A percentile compares a stretch with the other conserved stretches of the same genome.
phyloP scores from a whole-genome alignment of 1,140 invertebrate genomes.

The Ips nitidus region DNA sequence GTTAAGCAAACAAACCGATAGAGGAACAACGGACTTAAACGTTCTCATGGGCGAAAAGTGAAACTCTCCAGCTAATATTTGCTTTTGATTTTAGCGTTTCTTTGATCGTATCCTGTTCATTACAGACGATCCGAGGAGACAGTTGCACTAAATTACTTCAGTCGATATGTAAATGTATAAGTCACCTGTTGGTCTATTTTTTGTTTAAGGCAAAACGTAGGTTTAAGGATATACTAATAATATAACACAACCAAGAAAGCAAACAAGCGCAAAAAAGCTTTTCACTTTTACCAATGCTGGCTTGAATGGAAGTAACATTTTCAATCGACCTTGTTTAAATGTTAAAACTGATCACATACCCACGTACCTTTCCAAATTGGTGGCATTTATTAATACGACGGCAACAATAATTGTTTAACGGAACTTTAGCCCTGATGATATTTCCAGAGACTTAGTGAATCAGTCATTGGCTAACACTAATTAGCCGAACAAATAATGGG shows the following conservation, averaged over 20 bases:
- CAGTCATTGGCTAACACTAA: too few species aligned
- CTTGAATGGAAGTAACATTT: constrained; percentile 7
- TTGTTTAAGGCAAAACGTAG: too few species aligned
- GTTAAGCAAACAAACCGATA: constrained; percentile 3
- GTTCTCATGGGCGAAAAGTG: constrained; percentile 18
- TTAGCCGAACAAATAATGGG: too few species aligned
- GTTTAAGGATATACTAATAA: too few species aligned
- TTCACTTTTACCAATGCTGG: background rate
- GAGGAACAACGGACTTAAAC: constrained; percentile 4
- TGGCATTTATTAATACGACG: background rate
- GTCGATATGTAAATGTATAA: too few species aligned
- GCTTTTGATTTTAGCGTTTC: constrained; percentile 2
- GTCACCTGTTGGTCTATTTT: too few species aligned
- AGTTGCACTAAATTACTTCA: too few species aligned
- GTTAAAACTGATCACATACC: background rate
- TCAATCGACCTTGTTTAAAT: constrained; percentile 6
- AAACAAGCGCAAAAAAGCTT: background rate
- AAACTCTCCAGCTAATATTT: constrained; percentile 10
- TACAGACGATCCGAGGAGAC: too few species aligned
- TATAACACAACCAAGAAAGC: too few species aligned
- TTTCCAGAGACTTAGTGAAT: too few species aligned
- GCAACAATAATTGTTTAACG: too few species aligned
- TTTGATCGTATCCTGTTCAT: background rate
- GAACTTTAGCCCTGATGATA: too few species aligned
- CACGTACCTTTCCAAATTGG: background rate